Base-by-base conservation (phyloP, 2,888 invertebrate genomes). In the Amphipoea lucens region DNA sequence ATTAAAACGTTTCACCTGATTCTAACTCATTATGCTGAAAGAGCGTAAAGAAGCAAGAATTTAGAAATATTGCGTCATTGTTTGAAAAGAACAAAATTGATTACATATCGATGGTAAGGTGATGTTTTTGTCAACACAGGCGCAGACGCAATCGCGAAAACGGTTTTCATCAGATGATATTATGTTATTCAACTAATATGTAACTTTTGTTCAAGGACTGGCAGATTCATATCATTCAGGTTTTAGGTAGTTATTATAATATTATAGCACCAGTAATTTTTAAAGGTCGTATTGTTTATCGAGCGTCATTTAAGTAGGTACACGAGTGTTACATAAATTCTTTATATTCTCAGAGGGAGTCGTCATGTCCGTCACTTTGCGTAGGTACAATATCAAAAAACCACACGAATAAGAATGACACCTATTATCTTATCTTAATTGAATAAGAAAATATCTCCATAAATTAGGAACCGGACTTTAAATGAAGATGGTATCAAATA, bases 141-240 rank as follows among this genome's bases (percentile, higher is more conserved):
- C 77, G 91, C 88, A 72, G n/a, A 80, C 79, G 92, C 88, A 93
- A 93, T 90, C 85, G 57, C 69, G 74, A 91, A 91, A 91, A 91
- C 83, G 84, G 71, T 90, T 93, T 93, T 90, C 92, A 84, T 92
- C 92, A 93, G 86, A 86, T 77, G 29, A 76, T 74, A 67, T 40
- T 74, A 76, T 74, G 54, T 66, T 65, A 66, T 76, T 76, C 74
- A 71, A 67, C 9, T 76, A 74, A 63, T 72, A 72, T n/a, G 40
- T 75, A 7, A 60, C 67, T 45, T 54, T 63, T 51, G 65, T 72
- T 77, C 79, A 87, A 84, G 40, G 69, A 69, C 68, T n/a, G n/a
- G 42, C 63, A 63, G n/a, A 62, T 62, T 45, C 20, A 29, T 74
- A 48, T 54, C 4, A 66, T 72, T 73, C 73, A 36, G 17, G 40